These are phyloP conservation scores for Rhinatrema bivittatum DNA, from an alignment of 2,797 vertebrate genomes.

Conservation along the genomic window DNA sequence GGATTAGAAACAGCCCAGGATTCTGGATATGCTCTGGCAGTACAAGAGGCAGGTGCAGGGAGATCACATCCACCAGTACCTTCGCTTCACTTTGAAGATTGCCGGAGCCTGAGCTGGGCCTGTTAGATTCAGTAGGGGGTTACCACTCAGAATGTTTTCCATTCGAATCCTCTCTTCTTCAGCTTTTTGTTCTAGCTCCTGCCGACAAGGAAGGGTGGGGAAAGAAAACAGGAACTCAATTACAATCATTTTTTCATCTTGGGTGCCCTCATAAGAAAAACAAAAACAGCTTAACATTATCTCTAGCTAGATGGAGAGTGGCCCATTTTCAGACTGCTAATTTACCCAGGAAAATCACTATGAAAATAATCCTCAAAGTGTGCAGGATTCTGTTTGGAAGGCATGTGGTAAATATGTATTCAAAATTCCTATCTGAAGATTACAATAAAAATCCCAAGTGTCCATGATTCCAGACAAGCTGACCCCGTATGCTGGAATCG, in stretches of 20 bases:
- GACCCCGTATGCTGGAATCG: too few relatives aligned
- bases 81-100: conserved; percentile 91
- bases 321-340: not conserved
- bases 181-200: conserved; percentile 96
- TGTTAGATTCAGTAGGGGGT: conserved; percentile 87
- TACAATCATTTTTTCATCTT: conserved; percentile 1
- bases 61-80: too few relatives aligned
- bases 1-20: too few relatives aligned
- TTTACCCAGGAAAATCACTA: not conserved
- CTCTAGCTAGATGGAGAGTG: not conserved
- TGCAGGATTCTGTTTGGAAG: too few relatives aligned
- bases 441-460: too few relatives aligned
- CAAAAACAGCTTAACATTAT: not conserved
- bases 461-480: too few relatives aligned
- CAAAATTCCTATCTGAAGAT: too few relatives aligned
- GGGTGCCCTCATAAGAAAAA: conserved; percentile 2
- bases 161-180: conserved; percentile 96
- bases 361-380: too few relatives aligned
- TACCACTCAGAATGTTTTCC: conserved; percentile 96
- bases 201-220: conserved; percentile 16
- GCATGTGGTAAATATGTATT: too few relatives aligned
- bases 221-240: too few relatives aligned
- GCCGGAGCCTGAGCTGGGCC: conserved; percentile 72
- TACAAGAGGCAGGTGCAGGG: too few relatives aligned
- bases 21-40: too few relatives aligned